These are phyloP conservation scores for Limnothrissa miodon DNA, from an alignment of 2,113 vertebrate species.

Conservation along the genomic window DNA sequence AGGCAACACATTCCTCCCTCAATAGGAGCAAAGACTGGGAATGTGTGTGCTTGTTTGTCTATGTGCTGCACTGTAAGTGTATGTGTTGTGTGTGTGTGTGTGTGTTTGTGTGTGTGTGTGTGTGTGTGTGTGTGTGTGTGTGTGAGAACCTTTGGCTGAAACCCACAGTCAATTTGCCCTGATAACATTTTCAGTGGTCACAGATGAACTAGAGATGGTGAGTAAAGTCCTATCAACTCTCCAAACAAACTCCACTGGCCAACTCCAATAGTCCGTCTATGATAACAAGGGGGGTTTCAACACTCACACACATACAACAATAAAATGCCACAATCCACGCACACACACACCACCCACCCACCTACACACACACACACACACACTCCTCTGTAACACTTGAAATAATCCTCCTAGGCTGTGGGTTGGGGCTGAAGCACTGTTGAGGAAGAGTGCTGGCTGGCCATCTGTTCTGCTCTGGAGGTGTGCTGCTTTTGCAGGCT, in stretches of 20 bases:
- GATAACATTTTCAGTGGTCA: background rate
- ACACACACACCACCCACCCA: constrained; percentile 18
- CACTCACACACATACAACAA: constrained; percentile 21
- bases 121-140: background rate
- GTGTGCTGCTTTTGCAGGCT: background rate
- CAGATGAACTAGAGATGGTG: background rate
- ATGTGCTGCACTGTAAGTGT: constrained; percentile 27
- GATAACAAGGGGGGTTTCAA: background rate
- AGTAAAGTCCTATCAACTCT: constrained; percentile 1
- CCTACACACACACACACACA: constrained; percentile 28
- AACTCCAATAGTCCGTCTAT: background rate
- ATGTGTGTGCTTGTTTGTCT: constrained; percentile 31
- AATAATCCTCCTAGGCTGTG: background rate
- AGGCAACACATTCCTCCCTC: constrained; percentile 46
- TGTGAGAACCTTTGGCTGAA: background rate
- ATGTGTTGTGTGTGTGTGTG: constrained; percentile 21
- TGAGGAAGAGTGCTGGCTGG: background rate
- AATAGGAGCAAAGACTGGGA: background rate
- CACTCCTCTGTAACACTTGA: background rate
- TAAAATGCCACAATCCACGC: constrained; percentile 38
- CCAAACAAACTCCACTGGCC: background rate
- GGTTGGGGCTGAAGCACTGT: background rate
- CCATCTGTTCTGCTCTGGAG: background rate
- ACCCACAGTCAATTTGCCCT: background rate
- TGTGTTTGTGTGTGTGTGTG: background rate